Conservation (phyloP, 2,797 vertebrate genomes). For the Helostoma temminkii region DNA sequence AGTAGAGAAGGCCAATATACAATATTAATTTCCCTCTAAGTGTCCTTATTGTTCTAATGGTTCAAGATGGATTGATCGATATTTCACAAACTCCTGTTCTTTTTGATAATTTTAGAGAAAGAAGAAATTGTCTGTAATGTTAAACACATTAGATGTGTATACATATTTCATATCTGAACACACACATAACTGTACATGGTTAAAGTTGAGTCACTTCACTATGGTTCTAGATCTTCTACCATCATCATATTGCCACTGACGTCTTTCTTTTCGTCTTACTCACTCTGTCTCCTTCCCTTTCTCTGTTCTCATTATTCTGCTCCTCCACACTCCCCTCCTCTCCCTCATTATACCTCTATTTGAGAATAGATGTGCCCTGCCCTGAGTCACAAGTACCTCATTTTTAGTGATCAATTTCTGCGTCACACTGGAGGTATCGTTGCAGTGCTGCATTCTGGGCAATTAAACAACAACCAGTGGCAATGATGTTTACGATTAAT, state of each 20-base stretch:
- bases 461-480: conserved; percentile 53
- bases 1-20: conserved; percentile 30
- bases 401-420: conserved; percentile 54
- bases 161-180: not conserved
- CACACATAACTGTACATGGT: not conserved
- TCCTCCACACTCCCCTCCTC: conserved; percentile 13
- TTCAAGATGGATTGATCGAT: conserved; percentile 3
- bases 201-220: conserved; percentile 32
- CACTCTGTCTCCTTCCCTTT: not conserved
- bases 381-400: conserved; percentile 50
- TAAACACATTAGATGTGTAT: not conserved
- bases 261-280: conserved; percentile 1
- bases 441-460: conserved; percentile 27
- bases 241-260: conserved; percentile 22
- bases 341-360: conserved; percentile 59
- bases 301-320: conserved; percentile 47
- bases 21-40: conserved; percentile 10
- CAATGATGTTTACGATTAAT: conserved; percentile 26
- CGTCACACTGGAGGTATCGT: conserved; percentile 6
- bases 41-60: conserved; percentile 31
- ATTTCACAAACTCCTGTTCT: not conserved
- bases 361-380: conserved; percentile 45
- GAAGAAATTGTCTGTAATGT: not conserved
- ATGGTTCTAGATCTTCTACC: conserved; percentile 5
- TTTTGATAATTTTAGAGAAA: too few species aligned